Conservation (phyloP, 2,797 vertebrate genomes). For the Botia kubotai region DNA sequence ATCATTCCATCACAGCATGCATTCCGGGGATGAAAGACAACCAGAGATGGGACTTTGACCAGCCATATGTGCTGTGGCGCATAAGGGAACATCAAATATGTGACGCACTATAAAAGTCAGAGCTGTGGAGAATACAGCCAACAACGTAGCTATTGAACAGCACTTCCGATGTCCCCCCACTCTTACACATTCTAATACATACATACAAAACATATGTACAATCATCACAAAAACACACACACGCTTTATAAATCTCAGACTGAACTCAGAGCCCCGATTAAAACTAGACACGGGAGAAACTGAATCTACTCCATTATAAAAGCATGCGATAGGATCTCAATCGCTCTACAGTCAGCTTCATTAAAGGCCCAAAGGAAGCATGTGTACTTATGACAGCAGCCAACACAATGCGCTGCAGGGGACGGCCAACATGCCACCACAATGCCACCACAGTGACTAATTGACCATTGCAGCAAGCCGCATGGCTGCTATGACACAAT, state of each 20-base stretch:
- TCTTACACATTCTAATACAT: background rate
- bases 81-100: slow-evolving; percentile 36
- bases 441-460: slow-evolving; percentile 28
- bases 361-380: slow-evolving; percentile 48
- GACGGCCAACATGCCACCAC: background rate
- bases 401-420: background rate
- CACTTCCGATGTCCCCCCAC: background rate
- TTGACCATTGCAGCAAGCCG: slow-evolving; percentile 7
- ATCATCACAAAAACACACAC: background rate
- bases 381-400: slow-evolving; percentile 43
- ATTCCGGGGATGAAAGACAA: slow-evolving; percentile 16
- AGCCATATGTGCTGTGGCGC: background rate
- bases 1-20: slow-evolving; percentile 48
- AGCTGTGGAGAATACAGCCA: background rate
- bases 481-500: slow-evolving; percentile 8
- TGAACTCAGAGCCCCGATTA: slow-evolving; percentile 36
- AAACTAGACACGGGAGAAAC: background rate
- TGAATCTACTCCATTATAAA: slow-evolving; percentile 45
- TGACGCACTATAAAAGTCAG: slow-evolving; percentile 1
- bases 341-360: slow-evolving; percentile 29
- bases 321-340: slow-evolving; percentile 43
- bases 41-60: slow-evolving; percentile 18
- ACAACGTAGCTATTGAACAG: slow-evolving; percentile 15
- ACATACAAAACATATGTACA: background rate
- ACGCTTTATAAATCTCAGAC: background rate